Percentiles rank a stretch among this genome's conserved stretches.
These are phyloP conservation scores for Orchesellides sinensis DNA, from an alignment of 2,888 invertebrate species.

Conservation along the genomic window DNA sequence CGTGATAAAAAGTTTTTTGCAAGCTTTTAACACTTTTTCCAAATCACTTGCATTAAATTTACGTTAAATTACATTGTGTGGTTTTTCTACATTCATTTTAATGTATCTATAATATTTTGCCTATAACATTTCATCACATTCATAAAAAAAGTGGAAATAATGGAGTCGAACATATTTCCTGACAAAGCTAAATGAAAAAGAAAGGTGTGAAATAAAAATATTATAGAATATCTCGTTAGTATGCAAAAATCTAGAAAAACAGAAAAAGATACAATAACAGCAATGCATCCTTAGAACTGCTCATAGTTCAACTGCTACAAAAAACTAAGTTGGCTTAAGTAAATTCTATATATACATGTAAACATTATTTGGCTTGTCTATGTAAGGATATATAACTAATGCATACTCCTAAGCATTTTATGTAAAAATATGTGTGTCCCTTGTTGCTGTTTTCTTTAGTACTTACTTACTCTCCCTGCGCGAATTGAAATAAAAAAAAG, in stretches of 20 bases:
- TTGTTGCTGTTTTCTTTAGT: constrained; percentile 23
- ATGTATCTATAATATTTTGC: not conserved
- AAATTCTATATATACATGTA: too few relatives aligned
- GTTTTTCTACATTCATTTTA: not conserved
- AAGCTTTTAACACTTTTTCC: constrained; percentile 54
- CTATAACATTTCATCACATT: constrained; percentile 38
- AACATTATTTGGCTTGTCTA: too few relatives aligned
- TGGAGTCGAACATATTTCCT: constrained; percentile 1
- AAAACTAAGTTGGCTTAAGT: too few relatives aligned
- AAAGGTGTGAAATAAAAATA: constrained; percentile 37
- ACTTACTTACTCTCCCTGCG: constrained; percentile 19
- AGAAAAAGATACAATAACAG: too few relatives aligned
- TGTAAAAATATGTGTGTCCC: constrained; percentile 14
- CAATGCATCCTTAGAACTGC: too few relatives aligned
- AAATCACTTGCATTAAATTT: constrained; percentile 20
- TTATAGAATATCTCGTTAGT: not conserved
- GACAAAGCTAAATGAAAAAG: constrained; percentile 12
- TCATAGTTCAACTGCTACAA: too few relatives aligned
- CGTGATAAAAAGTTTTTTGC: constrained; percentile 36
- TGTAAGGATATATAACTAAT: too few relatives aligned
- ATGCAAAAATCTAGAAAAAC: not conserved
- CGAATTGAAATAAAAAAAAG: constrained; percentile 12
- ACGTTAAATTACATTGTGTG: constrained; percentile 15
- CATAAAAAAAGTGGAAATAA: constrained; percentile 16
- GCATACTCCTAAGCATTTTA: too few relatives aligned